Base-by-base conservation (phyloP, 2,888 invertebrate species). In the Synanthedon myopaeformis region DNA sequence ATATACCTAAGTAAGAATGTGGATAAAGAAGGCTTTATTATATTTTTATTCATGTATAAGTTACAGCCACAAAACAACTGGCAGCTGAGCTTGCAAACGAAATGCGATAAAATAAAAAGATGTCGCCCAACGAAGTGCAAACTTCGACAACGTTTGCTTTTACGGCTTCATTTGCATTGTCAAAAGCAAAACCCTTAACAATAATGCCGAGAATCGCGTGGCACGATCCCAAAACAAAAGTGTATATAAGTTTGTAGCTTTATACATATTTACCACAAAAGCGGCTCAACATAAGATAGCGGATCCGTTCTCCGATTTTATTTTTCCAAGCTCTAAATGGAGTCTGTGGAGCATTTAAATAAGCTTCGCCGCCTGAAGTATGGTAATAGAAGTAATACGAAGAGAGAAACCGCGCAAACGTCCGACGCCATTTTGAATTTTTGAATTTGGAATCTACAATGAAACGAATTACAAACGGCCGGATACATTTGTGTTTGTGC, bases 311-410 rank as follows among this genome's bases (percentile, higher is more conserved):
- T 72, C 74, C 70, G 69, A 83, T 86, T 86, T 87, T 87, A 86
- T 87, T 86, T 86, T 86, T 82, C 82, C 85, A 83, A 86, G 84
- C 83, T 86, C 83, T 87, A 86, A 87, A 86, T 87, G 86, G 86
- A 87, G 86, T 84, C 87, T 83, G 86, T 85, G 86, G 85, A 82
- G 85, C 87, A 87, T 87, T 87, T 87, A 86, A 86, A 87, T 87
- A 87, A 87, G 85, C 86, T 79, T 78, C 85, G 76, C 72, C 74
- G 82, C 72, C 82, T 84, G 83, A 83, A 85, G 84, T 85, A 87
- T 86, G 87, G 85, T 87, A 87, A 87, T 87, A 84, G 81, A 75
- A 76, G 82, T 85, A 85, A 85, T 85, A 84, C 84, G 80, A 76
- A 76, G 72, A 74, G 79, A 82, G 84, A 79, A 83, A 83, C 81